Evolutionary conservation across 2,888 invertebrate species (phyloP).

Genomic region (Stictocephala bisonia): DNA sequence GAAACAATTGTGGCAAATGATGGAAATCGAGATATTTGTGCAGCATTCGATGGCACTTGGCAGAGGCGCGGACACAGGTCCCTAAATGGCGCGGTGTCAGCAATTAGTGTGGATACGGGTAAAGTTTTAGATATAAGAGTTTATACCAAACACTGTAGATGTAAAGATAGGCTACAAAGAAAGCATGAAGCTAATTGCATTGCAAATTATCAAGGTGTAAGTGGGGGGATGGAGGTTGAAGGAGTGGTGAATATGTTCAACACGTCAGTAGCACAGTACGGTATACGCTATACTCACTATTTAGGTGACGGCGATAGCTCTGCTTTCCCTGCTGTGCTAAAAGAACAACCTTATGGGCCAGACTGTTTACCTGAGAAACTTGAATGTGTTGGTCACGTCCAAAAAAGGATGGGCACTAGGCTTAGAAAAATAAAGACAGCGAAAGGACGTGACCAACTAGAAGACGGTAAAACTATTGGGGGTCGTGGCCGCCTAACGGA

Average conservation of each 20-base stretch:
- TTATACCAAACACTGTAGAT: constrained; percentile 32
- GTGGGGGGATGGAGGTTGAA: constrained; percentile 27
- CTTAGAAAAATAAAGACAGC: constrained; percentile 42
- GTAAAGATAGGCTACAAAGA: constrained; percentile 10
- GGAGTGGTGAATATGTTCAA: constrained; percentile 22
- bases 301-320: constrained; percentile 20
- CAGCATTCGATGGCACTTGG: constrained; percentile 29
- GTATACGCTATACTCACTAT: constrained; percentile 30
- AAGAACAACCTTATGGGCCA: constrained; percentile 30
- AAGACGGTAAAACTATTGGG: constrained; percentile 48
- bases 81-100: constrained; percentile 23
- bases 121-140: constrained; percentile 26
- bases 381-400: too few species aligned
- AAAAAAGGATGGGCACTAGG: constrained; percentile 51
- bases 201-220: constrained; percentile 21
- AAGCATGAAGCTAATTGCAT: constrained; percentile 7
- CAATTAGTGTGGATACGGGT: constrained; percentile 20
- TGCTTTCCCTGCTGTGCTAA: too few species aligned
- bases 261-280: neutral
- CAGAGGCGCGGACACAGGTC: constrained; percentile 29
- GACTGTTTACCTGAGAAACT: constrained; percentile 42
- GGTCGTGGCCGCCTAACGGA: constrained; percentile 57
- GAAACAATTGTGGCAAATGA: too few species aligned
- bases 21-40: constrained; percentile 12
- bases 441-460: constrained; percentile 2